Conservation (phyloP, 2,888 invertebrate genomes). For the Unio delphinus region DNA sequence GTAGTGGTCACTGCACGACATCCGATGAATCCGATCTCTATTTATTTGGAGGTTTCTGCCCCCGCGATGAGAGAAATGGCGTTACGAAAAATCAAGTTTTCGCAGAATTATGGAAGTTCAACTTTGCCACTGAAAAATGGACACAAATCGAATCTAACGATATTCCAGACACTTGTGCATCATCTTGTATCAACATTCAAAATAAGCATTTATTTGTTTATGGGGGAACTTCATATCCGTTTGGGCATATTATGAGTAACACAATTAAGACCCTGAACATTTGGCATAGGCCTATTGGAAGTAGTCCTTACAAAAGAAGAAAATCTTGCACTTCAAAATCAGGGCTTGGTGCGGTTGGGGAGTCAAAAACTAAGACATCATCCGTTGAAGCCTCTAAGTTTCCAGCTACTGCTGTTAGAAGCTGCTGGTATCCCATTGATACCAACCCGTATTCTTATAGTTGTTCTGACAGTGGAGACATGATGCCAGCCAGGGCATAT, state of each 20-base stretch:
- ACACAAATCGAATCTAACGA: slow-evolving; percentile 77
- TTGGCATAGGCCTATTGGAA: not conserved
- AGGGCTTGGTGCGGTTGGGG: slow-evolving; percentile 24
- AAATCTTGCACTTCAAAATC: not conserved
- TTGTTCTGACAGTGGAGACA: slow-evolving; percentile 29
- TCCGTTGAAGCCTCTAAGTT: no score
- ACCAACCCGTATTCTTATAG: slow-evolving; percentile 39
- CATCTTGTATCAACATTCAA: slow-evolving; percentile 28
- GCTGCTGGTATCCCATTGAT: slow-evolving; percentile 72
- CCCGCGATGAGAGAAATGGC: slow-evolving; percentile 27
- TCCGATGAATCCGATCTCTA: slow-evolving; percentile 43
- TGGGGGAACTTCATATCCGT: slow-evolving; percentile 95
- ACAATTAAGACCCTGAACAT: slow-evolving; percentile 75
- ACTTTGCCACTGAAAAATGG: slow-evolving; percentile 85
- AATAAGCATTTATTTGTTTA: slow-evolving; percentile 80
- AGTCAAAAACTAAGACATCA: slow-evolving; percentile 1
- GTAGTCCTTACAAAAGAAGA: no score
- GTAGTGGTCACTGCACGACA: slow-evolving; percentile 50
- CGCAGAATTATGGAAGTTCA: slow-evolving; percentile 87
- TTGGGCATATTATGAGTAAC: slow-evolving; percentile 86
- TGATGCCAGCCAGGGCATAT: slow-evolving; percentile 84
- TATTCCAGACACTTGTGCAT: slow-evolving; percentile 40
- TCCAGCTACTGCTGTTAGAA: not conserved
- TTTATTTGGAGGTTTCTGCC: slow-evolving; percentile 46
- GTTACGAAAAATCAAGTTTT: slow-evolving; percentile 25